phyloP scores from a whole-genome alignment of 2,888 invertebrate genomes.

The Volucella zonaria region DNA sequence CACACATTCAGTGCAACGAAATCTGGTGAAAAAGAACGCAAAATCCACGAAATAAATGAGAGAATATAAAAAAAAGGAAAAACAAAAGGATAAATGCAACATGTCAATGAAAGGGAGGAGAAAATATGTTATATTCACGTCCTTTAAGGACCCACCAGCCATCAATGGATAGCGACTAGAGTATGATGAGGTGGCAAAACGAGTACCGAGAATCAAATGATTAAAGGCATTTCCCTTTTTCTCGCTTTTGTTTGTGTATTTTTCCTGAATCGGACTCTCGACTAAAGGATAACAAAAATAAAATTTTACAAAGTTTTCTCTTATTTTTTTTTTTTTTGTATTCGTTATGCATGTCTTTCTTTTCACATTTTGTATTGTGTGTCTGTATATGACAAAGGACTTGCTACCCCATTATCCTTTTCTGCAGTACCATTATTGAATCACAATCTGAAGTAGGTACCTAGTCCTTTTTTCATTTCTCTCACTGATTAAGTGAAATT shows the following conservation, averaged over 20 bases:
- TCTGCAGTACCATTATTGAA: slow-evolving; percentile 6
- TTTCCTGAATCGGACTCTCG: slow-evolving; percentile 9
- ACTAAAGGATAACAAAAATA: slow-evolving; percentile 32
- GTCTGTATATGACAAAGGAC: slow-evolving; percentile 6
- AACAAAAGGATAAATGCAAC: slow-evolving; percentile 55
- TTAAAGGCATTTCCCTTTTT: slow-evolving; percentile 43
- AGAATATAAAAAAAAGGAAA: slow-evolving; percentile 16
- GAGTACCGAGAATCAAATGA: slow-evolving; percentile 1
- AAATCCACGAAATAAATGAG: not conserved
- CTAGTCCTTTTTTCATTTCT: slow-evolving; percentile 20
- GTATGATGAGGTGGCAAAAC: not conserved
- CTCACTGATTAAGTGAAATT: slow-evolving; percentile 29
- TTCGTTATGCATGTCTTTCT: not conserved
- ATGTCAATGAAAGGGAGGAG: slow-evolving; percentile 49
- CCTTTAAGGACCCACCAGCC: slow-evolving; percentile 15
- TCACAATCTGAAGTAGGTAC: not conserved
- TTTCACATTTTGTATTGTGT: slow-evolving; percentile 2
- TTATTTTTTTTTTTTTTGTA: not conserved
- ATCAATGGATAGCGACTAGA: not conserved
- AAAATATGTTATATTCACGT: slow-evolving; percentile 43
- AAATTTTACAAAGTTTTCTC: not conserved
- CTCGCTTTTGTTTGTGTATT: slow-evolving; percentile 34
- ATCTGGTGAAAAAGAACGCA: slow-evolving; percentile 10
- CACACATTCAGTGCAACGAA: slow-evolving; percentile 43
- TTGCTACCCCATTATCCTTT: slow-evolving; percentile 13